A percentile compares a stretch with the other conserved stretches of the same genome.
Conservation (phyloP, 2,797 vertebrate genomes). For the Fratercula arctica region DNA sequence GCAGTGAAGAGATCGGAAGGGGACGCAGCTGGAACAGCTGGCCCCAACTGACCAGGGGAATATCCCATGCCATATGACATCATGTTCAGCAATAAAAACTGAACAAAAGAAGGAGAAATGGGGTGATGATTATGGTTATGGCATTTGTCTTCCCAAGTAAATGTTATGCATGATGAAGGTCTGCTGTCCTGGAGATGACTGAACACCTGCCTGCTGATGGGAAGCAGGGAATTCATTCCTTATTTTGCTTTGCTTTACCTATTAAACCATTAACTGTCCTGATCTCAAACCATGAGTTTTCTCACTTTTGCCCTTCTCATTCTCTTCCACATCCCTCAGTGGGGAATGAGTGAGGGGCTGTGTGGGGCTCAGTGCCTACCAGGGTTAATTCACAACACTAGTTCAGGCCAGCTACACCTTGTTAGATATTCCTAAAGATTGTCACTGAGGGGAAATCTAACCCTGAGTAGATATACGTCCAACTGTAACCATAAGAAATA, state of each 20-base stretch:
- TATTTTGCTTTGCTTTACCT: not conserved
- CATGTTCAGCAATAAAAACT: not conserved
- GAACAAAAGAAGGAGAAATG: not conserved
- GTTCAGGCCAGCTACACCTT: not conserved
- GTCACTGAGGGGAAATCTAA: not conserved
- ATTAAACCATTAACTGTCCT: not conserved
- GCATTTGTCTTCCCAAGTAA: not conserved
- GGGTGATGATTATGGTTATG: not conserved
- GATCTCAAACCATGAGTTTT: not conserved
- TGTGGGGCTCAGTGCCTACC: not conserved
- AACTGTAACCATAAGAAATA: not conserved
- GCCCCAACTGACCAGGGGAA: not conserved
- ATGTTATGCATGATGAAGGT: not conserved
- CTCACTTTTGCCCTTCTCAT: not conserved
- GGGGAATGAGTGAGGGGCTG: fast-evolving
- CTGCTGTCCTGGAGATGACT: not conserved
- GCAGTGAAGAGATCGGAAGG: not conserved
- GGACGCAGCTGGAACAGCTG: not conserved
- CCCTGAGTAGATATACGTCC: not conserved
- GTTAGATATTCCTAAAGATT: not conserved
- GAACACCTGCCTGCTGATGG: not conserved
- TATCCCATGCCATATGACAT: not conserved
- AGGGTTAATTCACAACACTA: not conserved
- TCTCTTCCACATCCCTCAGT: not conserved
- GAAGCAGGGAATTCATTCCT: not conserved